Conservation (phyloP, 1,140 invertebrate species). For the Musca vetustissima region DNA sequence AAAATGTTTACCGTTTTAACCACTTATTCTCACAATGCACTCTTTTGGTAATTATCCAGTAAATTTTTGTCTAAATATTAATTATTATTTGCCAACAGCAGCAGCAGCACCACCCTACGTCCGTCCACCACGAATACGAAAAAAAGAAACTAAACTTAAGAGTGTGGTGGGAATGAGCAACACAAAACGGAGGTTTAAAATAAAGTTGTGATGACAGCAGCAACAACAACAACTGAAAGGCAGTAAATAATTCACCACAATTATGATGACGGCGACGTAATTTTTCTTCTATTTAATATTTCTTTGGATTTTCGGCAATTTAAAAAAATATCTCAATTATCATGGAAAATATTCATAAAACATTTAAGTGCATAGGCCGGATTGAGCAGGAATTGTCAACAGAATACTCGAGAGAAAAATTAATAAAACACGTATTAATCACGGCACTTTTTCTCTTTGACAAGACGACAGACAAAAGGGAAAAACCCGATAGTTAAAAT, state of each 20-base stretch:
- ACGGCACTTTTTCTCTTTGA: not conserved
- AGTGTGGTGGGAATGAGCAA: slow-evolving; percentile 3
- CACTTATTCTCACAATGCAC: no score
- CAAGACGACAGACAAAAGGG: no score
- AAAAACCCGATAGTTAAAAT: no score
- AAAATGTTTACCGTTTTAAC: not conserved
- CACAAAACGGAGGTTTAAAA: slow-evolving; percentile 18
- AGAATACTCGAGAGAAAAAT: not conserved
- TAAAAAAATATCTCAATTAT: no score
- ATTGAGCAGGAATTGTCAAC: not conserved
- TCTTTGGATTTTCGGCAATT: not conserved
- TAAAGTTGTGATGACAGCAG: slow-evolving; percentile 14
- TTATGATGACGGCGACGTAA: slow-evolving; percentile 22
- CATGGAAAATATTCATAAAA: no score
- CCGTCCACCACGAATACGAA: slow-evolving; percentile 16
- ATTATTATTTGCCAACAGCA: slow-evolving; percentile 17
- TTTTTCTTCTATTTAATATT: slow-evolving; percentile 9
- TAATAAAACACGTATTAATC: not conserved
- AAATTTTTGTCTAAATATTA: not conserved
- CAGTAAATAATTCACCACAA: slow-evolving; percentile 18
- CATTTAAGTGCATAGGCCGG: no score
- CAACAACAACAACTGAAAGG: slow-evolving; percentile 2
- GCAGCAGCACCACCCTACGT: slow-evolving; percentile 19
- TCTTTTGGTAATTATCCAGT: no score
- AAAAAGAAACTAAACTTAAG: slow-evolving; percentile 19